Evolutionary conservation across 2,888 invertebrate genomes (phyloP), one percentile per base, ranked within the genome.

Genomic region (Meiosimyza decipiens): DNA sequence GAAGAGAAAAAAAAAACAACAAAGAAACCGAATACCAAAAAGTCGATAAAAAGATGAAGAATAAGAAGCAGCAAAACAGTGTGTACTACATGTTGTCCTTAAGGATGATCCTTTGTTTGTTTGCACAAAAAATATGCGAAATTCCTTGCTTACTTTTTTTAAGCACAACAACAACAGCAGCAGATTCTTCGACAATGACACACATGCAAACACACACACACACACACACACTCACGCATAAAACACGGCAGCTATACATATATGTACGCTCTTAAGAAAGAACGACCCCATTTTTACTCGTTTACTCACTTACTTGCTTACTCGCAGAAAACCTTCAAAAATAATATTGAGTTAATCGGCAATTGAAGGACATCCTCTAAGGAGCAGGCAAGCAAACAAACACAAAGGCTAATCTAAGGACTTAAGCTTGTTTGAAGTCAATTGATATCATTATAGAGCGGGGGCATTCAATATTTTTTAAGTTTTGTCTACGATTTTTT

Each of bases 331-430:
- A 63, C 63, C 64, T 64, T 68, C 28, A 71, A 74, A 74, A 71
- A 71, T 68, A 71, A 71, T 74, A 69, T 71, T 74, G 71, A 74
- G 64, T 71, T 74, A 74, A 74, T 74, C 71, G 71, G 65, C 68
- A 69, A 69, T 74, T 69, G 74, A 71, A 74, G 71, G 68, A 71
- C 73, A 70, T 73, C 70, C 49, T 33, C 67, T 28, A 62, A 16
- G 18, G 7, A 18, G 54, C 62, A 28, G 52, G 47, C 47, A 33
- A 12, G 54, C 62, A 63, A 54, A 62, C 63, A 54, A 63, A 62
- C 63, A 70, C 70, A 70, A 70, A 70, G 52, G 70, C 70, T 70
- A 70, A 70, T 70, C 70, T 62, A 70, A 70, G 70, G 70, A 63
- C 63, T 51, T 70, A 70, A 70, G 62, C 63, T 70, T 70, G 70